A percentile compares a stretch with the other conserved stretches of the same genome.
Conservation (phyloP, 2,113 vertebrate genomes). For the Atrichornis clamosus region DNA sequence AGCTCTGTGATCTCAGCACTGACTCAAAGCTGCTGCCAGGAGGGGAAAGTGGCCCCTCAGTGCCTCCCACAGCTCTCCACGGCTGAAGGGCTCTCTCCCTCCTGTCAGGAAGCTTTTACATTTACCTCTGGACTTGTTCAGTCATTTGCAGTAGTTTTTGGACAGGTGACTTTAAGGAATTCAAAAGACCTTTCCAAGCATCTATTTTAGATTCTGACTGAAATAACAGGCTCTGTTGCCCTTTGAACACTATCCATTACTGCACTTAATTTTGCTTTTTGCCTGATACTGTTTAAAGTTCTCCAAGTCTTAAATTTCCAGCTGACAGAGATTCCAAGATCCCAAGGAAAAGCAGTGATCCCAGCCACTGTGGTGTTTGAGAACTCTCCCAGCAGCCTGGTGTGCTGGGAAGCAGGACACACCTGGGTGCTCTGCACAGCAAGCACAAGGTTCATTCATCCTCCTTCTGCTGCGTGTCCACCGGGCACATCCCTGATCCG, state of each 20-base stretch:
- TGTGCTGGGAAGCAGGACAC: background rate
- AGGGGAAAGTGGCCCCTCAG: background rate
- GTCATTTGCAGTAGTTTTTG: background rate
- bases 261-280: background rate
- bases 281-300: background rate
- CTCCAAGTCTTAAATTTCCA: background rate
- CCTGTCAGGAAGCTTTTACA: background rate
- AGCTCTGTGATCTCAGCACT: too few relatives aligned
- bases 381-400: background rate
- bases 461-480: background rate
- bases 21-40: background rate
- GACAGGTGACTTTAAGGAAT: background rate
- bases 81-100: background rate
- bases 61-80: background rate
- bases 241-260: background rate
- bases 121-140: background rate
- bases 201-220: background rate
- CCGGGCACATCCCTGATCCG: background rate
- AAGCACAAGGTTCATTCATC: background rate
- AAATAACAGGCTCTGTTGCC: background rate
- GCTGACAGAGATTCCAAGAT: background rate
- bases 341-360: background rate
- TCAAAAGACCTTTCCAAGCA: background rate
- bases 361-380: background rate
- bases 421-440: background rate